phyloP scores from a whole-genome alignment of 2,797 vertebrate genomes.

The Enteromius thamalakanensis region DNA sequence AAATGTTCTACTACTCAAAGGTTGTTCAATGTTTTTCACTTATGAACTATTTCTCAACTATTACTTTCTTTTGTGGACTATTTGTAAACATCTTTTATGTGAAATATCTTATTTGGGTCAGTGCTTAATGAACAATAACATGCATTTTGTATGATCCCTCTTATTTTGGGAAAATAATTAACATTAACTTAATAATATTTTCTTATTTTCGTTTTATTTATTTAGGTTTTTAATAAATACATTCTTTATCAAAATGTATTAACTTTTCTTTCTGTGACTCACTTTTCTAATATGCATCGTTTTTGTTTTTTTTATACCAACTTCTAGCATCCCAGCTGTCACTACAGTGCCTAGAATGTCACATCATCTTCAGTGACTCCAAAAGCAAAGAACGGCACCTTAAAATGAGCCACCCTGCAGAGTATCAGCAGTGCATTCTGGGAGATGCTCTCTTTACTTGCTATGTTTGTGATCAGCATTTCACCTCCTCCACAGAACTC shows the following conservation, averaged over 20 bases:
- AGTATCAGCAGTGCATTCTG: constrained; percentile 82
- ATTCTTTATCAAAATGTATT: background rate
- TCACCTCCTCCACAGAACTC: constrained; percentile 82
- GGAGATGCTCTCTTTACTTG: constrained; percentile 81
- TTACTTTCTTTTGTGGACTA: background rate
- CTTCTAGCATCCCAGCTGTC: constrained; percentile 77
- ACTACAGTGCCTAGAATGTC: constrained; percentile 81
- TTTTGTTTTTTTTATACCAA: background rate
- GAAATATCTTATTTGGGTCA: background rate
- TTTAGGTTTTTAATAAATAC: background rate
- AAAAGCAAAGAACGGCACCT: constrained; percentile 84
- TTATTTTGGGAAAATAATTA: background rate
- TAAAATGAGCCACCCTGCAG: constrained; percentile 80
- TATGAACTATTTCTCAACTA: too few species aligned
- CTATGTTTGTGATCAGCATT: constrained; percentile 82
- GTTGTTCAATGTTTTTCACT: background rate
- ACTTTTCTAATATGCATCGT: constrained; percentile 19
- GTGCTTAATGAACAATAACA: background rate
- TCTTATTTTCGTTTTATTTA: background rate
- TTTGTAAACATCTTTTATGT: background rate
- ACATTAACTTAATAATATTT: background rate
- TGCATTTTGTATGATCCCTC: background rate
- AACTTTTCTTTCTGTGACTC: background rate
- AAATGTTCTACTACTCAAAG: background rate
- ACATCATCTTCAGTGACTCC: constrained; percentile 84